Conservation (phyloP, 2,888 invertebrate genomes). For the Philereme transversata region DNA sequence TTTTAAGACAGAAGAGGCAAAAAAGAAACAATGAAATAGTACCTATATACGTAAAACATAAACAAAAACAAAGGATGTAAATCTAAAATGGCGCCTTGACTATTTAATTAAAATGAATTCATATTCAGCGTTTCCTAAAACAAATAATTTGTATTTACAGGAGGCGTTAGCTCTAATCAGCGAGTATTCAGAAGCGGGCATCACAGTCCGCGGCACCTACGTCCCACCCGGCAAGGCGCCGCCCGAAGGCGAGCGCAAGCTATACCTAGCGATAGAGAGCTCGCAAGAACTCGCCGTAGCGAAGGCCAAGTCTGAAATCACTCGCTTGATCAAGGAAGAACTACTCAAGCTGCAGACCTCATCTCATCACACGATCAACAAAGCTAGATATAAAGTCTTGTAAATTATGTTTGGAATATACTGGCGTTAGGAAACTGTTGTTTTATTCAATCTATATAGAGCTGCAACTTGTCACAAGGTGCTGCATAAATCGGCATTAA, state of each 20-base stretch:
- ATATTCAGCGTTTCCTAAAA: neutral
- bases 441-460: conserved; percentile 32
- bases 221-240: conserved; percentile 94
- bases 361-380: conserved; percentile 93
- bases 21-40: no score
- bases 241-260: conserved; percentile 96
- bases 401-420: conserved; percentile 75
- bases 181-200: conserved; percentile 99
- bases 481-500: no score
- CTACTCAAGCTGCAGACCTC: conserved; percentile 95
- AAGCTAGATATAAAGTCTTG: conserved; percentile 97
- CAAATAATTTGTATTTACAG: conserved; percentile 63
- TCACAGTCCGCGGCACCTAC: conserved; percentile 99
- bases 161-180: conserved; percentile 99
- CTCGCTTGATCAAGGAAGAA: conserved; percentile 98
- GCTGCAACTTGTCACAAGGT: no score
- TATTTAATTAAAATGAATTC: no score
- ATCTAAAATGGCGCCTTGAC: no score
- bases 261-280: conserved; percentile 99
- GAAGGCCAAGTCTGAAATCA: conserved; percentile 98
- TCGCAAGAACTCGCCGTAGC: conserved; percentile 98
- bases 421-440: conserved; percentile 40
- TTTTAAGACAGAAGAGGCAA: no score
- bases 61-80: no score
- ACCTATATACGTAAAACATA: no score